Conservation (phyloP, 2,888 invertebrate species). For the Epinotia brunnichana region DNA sequence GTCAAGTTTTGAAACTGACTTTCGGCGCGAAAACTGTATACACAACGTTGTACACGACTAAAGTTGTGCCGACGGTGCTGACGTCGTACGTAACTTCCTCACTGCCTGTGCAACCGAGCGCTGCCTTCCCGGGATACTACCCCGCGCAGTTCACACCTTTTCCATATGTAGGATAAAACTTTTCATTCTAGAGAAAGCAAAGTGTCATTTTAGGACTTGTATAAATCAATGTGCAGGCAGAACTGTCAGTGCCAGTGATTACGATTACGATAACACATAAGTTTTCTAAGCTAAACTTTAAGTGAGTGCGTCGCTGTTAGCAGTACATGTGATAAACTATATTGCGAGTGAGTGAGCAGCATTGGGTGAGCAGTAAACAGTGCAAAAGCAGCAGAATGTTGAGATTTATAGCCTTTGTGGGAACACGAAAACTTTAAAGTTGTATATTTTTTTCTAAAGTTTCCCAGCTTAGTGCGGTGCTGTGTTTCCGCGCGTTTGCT, state of each 20-base stretch:
- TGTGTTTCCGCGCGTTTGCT: conserved; percentile 11
- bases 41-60: conserved; percentile 93
- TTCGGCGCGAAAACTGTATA: conserved; percentile 96
- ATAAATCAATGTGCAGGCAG: conserved; percentile 34
- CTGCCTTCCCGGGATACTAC: conserved; percentile 90
- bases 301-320: conserved; percentile 65
- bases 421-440: conserved; percentile 73
- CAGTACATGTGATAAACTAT: conserved; percentile 72
- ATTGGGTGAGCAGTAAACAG: conserved; percentile 71
- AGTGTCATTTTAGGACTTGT: conserved; percentile 46
- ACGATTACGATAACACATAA: conserved; percentile 58
- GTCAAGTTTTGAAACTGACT: conserved; percentile 92
- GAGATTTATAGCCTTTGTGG: conserved; percentile 71
- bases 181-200: conserved; percentile 42
- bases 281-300: conserved; percentile 61
- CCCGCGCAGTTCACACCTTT: conserved; percentile 90
- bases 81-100: conserved; percentile 94
- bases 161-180: conserved; percentile 88
- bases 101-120: conserved; percentile 88
- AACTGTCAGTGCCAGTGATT: conserved; percentile 60
- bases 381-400: conserved; percentile 67
- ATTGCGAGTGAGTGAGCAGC: too few relatives aligned
- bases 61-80: conserved; percentile 90
- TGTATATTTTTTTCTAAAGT: conserved; percentile 66
- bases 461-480: conserved; percentile 56